A percentile compares a stretch with the other conserved stretches of the same genome.
phyloP scores from a whole-genome alignment of 2,797 vertebrate genomes.

The Pangasius macronema region DNA sequence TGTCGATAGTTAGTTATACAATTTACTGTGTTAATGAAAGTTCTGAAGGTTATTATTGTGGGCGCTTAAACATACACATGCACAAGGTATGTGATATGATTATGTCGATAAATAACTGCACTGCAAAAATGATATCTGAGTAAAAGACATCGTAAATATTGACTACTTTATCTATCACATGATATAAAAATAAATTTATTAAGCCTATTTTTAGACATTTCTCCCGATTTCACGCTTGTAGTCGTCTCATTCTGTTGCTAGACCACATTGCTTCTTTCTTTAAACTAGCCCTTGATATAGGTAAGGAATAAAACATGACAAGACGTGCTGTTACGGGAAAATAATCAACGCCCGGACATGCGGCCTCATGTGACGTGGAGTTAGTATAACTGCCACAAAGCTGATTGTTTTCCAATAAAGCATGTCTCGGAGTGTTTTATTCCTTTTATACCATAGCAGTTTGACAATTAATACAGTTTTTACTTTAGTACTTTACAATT shows the following conservation, averaged over 20 bases:
- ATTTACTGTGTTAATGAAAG: not conserved
- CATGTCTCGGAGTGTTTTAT: not conserved
- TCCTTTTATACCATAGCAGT: not conserved
- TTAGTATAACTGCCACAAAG: constrained; percentile 1
- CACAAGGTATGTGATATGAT: not conserved
- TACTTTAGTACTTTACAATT: too few relatives aligned
- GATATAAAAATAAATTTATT: not conserved
- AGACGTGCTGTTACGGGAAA: not conserved
- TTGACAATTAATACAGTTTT: not conserved
- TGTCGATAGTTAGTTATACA: not conserved
- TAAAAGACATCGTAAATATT: not conserved
- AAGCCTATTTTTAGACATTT: not conserved
- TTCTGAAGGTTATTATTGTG: not conserved
- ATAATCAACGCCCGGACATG: not conserved
- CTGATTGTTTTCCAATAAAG: not conserved
- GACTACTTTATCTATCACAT: not conserved
- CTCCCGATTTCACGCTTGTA: not conserved
- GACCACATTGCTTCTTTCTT: not conserved
- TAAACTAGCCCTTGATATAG: not conserved
- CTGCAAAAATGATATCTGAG: not conserved
- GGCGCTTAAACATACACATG: not conserved
- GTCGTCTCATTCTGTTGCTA: not conserved
- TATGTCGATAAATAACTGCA: not conserved
- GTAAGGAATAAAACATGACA: not conserved
- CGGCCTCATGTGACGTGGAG: not conserved